Base-by-base conservation (phyloP, 2,888 invertebrate species). In the Caenorhabditis zanzibari region DNA sequence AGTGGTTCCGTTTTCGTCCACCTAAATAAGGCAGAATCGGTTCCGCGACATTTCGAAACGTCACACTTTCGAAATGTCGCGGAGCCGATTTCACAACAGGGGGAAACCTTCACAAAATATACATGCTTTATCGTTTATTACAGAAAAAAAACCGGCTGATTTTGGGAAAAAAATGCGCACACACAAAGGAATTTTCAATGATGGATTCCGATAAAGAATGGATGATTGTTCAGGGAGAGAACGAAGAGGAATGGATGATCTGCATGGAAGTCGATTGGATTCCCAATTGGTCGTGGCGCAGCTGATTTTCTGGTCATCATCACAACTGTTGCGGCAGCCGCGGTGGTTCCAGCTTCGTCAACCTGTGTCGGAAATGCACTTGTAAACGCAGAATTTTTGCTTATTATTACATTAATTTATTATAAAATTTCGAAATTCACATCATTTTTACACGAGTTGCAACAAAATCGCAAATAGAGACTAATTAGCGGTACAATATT, bases 301-400 rank as follows among this genome's bases (percentile, higher is more conserved):
- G 49, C 56, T 24, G 85, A 72, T 32, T 83, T 66, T 32, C 58
- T 44, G 14, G n/a, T n/a, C 69, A 54, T 49, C 10, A 44, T 9
- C 0, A 47, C 72, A 0, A 59, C 82, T 0, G 89, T 89, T 10
- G 84, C 86, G 3, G 90, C 90, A 2, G 90, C 88, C 0, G 90
- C 90, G 22, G 82, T 87, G 2, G 90, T 86, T 24, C 89, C 89
- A 41, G 64, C 69, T 47, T 89, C 90, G 63, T 90, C 89, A n/a
- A 86, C 85, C 90, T 90, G 77, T 38, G 59, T 63, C 32, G 10
- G 38, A 38, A 10, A 38, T 38, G 38, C 10, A 2, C 38, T 38
- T 38, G 32, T 32, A 32, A 7, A 6, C 38, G 2, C 7, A 6
- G 32, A 32, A 32, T 32, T 38, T 12, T 38, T 12, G 38, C 12